Evolutionary conservation across 2,113 vertebrate species (phyloP), one percentile per base, ranked within the genome.

Genomic region (Thermophis baileyi): DNA sequence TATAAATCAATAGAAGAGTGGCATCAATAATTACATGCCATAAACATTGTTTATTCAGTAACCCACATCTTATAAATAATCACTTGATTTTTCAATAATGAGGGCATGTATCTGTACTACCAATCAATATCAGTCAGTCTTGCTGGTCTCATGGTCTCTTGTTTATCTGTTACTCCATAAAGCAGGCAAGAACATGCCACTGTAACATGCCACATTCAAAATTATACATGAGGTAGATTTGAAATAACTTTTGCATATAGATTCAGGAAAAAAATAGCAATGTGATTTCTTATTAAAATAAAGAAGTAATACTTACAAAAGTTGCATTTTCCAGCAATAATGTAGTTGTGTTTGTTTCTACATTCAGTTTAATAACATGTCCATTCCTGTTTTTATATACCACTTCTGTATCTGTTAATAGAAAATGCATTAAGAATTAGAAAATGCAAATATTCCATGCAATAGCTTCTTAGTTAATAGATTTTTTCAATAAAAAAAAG

Each of bases 301-400:
- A 92, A 88, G 93, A 53, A 86, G 4, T 46, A 7, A 63, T 92
- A 98, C 99, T 99, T 98, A 99, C 99, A 98, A 99, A 99, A 85
- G 99, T 99, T 94, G 97, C 97, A 95, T 99, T 99, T 96, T 98
- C 98, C 97, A 99, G 96, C 95, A 99, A 96, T 90, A 99, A 97
- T 85, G 98, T 98, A 0, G 98, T 99, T 94, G 98, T 97, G 93
- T 99, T 99, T 90, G 98, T 99, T 95, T 98, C 97, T 96, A 99
- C 98, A 97, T 99, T 99, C 97, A 99, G 98, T 96, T 98, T 98
- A 97, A 99, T 97, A 96, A 99, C 99, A 90, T 99, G 98, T 93
- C 99, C 99, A 54, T 98, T 98, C n/a, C 98, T 98, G 95, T 98
- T 99, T 98, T 98, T 99, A 97, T 99, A 99, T 95, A 99, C 98